Conservation (phyloP, 2,888 invertebrate species). For the Iselma pallidipennis region DNA sequence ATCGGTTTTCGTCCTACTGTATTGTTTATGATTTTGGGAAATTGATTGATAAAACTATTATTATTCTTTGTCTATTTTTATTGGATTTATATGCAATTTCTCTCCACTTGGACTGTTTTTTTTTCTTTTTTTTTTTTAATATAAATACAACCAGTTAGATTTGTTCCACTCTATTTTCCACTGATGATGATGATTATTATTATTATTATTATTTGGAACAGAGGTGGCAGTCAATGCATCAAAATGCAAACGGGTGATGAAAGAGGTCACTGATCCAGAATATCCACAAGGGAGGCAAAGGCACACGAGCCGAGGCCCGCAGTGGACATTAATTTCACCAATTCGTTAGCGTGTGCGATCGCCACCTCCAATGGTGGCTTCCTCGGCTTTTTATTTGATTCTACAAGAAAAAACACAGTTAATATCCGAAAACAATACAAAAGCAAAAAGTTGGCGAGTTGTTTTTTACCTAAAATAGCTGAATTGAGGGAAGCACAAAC, state of each 20-base stretch:
- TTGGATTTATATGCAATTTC: neutral
- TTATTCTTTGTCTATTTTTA: neutral
- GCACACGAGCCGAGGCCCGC: slow-evolving; percentile 92
- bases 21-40: neutral
- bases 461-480: slow-evolving; percentile 85
- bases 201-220: neutral
- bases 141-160: slow-evolving; percentile 18
- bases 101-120: neutral
- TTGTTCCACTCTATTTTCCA: slow-evolving; percentile 1
- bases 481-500: slow-evolving; percentile 96
- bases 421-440: neutral
- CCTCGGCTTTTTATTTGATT: slow-evolving; percentile 87
- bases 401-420: slow-evolving; percentile 59
- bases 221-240: slow-evolving; percentile 29
- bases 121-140: neutral
- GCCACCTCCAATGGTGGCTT: slow-evolving; percentile 92
- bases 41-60: neutral
- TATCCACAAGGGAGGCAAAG: slow-evolving; percentile 88
- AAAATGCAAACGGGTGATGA: slow-evolving; percentile 20
- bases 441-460: neutral
- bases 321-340: slow-evolving; percentile 88
- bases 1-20: neutral
- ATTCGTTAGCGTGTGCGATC: slow-evolving; percentile 85
- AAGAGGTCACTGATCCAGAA: slow-evolving; percentile 68
- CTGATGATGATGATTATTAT: neutral